Percentiles rank a stretch among this genome's conserved stretches.
phyloP scores from a whole-genome alignment of 2,888 invertebrate genomes.

The Pinctada fucata region DNA sequence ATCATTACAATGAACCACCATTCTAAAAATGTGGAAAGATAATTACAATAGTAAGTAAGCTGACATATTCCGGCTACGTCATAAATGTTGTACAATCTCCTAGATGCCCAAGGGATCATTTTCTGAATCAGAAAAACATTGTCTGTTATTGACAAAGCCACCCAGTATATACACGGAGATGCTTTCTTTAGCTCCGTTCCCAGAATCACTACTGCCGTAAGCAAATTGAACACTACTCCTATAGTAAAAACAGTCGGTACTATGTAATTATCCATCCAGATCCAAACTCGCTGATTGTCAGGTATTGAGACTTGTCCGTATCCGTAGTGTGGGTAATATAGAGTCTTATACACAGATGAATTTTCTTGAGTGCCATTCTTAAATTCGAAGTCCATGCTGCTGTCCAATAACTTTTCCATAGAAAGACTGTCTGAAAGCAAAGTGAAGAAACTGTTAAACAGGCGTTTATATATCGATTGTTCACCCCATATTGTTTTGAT shows the following conservation, averaged over 20 bases:
- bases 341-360: not conserved
- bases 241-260: conserved; percentile 47
- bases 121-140: conserved; percentile 48
- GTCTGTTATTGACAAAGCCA: conserved; percentile 51
- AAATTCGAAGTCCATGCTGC: too few species aligned
- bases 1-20: conserved; percentile 53
- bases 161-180: conserved; percentile 47
- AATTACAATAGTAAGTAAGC: conserved; percentile 51
- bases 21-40: conserved; percentile 51
- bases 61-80: conserved; percentile 56
- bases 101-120: conserved; percentile 54
- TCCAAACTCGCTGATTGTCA: not conserved
- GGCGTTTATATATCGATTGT: too few species aligned
- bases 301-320: not conserved
- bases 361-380: not conserved
- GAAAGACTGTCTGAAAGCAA: too few species aligned
- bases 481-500: too few species aligned
- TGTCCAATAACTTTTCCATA: too few species aligned
- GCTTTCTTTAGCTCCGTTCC: conserved; percentile 51
- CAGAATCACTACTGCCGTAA: conserved; percentile 40
- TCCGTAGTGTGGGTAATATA: not conserved
- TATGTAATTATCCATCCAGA: conserved; percentile 38
- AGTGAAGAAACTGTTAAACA: too few species aligned
- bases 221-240: conserved; percentile 49
- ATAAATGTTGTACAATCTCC: conserved; percentile 48